These are phyloP conservation scores for Hedychridium roseum DNA, from an alignment of 2,888 invertebrate species.

Conservation along the genomic window DNA sequence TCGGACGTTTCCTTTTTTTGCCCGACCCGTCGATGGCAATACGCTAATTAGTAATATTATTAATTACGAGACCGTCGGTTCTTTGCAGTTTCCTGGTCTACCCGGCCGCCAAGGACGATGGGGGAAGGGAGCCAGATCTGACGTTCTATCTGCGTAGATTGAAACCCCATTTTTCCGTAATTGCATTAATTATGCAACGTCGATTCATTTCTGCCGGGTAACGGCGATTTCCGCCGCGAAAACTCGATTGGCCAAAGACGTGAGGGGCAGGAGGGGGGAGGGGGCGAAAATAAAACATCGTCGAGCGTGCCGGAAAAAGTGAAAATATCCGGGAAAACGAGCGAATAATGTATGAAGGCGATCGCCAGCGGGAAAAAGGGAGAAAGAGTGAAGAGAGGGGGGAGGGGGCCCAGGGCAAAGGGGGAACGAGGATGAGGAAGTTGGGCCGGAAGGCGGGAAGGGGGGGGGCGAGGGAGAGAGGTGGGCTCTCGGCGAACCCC, in stretches of 20 bases:
- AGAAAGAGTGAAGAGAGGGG: slow-evolving; percentile 5
- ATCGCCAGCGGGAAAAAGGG: slow-evolving; percentile 19
- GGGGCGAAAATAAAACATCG: background rate
- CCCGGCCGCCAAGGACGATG: too few relatives aligned
- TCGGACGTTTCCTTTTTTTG: too few relatives aligned
- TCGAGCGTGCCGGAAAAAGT: slow-evolving; percentile 1
- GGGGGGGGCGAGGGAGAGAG: slow-evolving; percentile 29
- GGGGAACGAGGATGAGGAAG: slow-evolving; percentile 12
- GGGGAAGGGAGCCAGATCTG: background rate
- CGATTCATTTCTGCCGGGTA: too few relatives aligned
- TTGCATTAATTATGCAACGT: too few relatives aligned
- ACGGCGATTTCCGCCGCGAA: too few relatives aligned
- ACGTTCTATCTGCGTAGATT: background rate
- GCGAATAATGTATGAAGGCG: slow-evolving; percentile 6
- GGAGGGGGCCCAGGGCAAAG: slow-evolving; percentile 11
- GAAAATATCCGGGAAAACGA: background rate
- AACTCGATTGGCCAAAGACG: background rate
- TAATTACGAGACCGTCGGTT: background rate
- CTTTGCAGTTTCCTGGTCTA: too few relatives aligned
- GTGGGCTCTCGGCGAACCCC: slow-evolving; percentile 28
- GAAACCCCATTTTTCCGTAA: background rate
- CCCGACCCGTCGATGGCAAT: too few relatives aligned
- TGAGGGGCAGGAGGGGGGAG: background rate
- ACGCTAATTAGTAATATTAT: background rate
- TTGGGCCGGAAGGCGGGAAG: slow-evolving; percentile 13